Evolutionary conservation across 2,113 vertebrate species (phyloP).

Genomic region (Hiodon alosoides): DNA sequence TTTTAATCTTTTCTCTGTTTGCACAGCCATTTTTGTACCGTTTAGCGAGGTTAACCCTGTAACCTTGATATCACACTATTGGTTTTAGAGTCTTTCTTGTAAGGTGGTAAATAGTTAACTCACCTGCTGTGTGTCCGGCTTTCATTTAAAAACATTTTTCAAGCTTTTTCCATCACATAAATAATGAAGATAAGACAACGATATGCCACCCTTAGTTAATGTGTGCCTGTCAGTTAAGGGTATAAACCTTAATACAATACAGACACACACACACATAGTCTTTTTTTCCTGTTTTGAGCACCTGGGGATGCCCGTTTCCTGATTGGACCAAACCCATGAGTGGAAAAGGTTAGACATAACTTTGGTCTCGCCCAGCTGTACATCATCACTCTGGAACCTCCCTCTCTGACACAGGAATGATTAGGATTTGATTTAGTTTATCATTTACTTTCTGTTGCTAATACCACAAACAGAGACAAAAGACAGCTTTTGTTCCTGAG

Average conservation of each 20-base stretch:
- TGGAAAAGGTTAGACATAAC: not conserved
- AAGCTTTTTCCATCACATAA: not conserved
- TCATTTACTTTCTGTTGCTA: too few species aligned
- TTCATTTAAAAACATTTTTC: not conserved
- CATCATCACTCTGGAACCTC: not conserved
- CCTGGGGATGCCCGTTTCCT: slow-evolving; percentile 29
- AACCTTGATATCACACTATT: not conserved
- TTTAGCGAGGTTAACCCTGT: not conserved
- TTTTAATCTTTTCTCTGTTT: slow-evolving; percentile 1
- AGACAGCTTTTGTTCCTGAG: too few species aligned
- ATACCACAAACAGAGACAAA: too few species aligned
- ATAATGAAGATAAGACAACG: not conserved
- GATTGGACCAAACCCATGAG: slow-evolving; percentile 17
- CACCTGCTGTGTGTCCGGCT: not conserved
- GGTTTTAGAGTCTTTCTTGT: slow-evolving; percentile 11
- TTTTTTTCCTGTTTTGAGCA: not conserved
- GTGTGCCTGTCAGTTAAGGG: too few species aligned
- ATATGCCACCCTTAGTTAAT: not conserved
- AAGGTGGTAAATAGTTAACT: slow-evolving; percentile 18
- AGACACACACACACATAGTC: not conserved
- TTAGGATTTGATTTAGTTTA: too few species aligned
- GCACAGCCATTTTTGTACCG: not conserved
- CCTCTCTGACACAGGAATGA: too few species aligned
- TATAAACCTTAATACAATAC: not conserved
- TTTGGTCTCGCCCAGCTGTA: not conserved